Evolutionary conservation across 2,797 vertebrate genomes (phyloP), one percentile per base, ranked within the genome.

Genomic region (Alca torda): DNA sequence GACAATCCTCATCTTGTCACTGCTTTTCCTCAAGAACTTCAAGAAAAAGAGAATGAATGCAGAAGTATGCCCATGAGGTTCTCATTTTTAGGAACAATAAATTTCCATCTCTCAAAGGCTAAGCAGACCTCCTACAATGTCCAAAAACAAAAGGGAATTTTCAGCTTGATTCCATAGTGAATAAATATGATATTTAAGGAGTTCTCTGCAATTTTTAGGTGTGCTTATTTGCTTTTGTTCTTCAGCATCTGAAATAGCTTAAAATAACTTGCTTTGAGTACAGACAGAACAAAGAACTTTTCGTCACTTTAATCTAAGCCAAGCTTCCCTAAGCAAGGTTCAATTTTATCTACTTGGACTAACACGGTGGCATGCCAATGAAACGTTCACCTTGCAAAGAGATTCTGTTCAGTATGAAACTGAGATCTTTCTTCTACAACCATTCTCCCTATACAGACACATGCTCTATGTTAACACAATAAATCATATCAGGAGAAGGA

Each of bases 191-290:
- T 57, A 82, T 92, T 94, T 79, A 89, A 94, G 41, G 51, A 41
- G 23, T 53, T 80, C 59, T 59, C 70, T 77, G 26, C 26, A 72
- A 57, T 85, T 89, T 93, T 91, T 70, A 92, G 70, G 78, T 74
- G 60, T 77, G 41, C 45, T 83, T 93, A 85, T 77, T 94, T 96
- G 64, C 64, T 93, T 80, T 48, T 20, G 5, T 59, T 85, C 56
- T 90, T 82, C 30, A 51, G 13, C 2, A 2, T 51, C 59, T 75
- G 59, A 92, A 75, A 17, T 23, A 85, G 76, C 65, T 92, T 87
- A 46, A 92, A 93, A 80, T 90, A 85, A 61, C 33, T 91, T 85
- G 35, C n/a, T 83, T 60, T 64, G 59, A 93, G 51, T 23, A 84
- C 19, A 84, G 26, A 63, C 12, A 70, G 33, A 86, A 94, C 19